Evolutionary conservation across 2,113 vertebrate genomes (phyloP), one percentile per base, ranked within the genome.

Genomic region (Callipepla californica): DNA sequence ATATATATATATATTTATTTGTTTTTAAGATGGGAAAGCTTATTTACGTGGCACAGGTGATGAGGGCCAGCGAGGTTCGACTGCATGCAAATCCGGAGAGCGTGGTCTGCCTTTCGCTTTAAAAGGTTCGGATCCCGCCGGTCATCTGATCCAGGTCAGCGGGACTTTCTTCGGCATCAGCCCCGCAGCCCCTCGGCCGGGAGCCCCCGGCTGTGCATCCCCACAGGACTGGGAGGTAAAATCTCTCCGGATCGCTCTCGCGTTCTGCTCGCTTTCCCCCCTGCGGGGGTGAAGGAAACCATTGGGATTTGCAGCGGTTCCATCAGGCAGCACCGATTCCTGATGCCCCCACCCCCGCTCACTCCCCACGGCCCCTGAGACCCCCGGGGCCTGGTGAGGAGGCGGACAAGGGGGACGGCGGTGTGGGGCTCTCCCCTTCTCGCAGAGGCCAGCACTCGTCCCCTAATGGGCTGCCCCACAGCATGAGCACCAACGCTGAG

Each of bases 401-500:
- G 61, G 21, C 55, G 20, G 3, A 25, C 22, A 1, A 1, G 13
- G 25, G 7, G n/a, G 51, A 38, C 12, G 32, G 34, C 32, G 7
- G 18, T 1, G 2, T 13, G 34, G 25, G 21, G 2, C 6, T n/a
- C 34, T 3, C 32, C 66, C 66, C 26, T 48, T 36, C 63, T 85
- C 36, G 38, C 21, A 58, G 55, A 96, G 92, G 82, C n/a, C 4
- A 11, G 23, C 17, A 38, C 45, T 77, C 34, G 0, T 19, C 12
- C 68, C 26, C 77, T 48, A 96, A 96, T 96, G 96, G 95, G 95
- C 86, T 45, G 22, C 57, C 70, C 76, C 79, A 85, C 88, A 55
- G 25, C 85, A 97, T 98, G 97, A 98, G 63, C 13, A 22, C 62
- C 0, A 89, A 93, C 0, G 3, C 79, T 0, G 75, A 94, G 63